Percentiles rank a stretch among this genome's conserved stretches.
Conservation (phyloP, 2,113 vertebrate genomes). For the Ia io region DNA sequence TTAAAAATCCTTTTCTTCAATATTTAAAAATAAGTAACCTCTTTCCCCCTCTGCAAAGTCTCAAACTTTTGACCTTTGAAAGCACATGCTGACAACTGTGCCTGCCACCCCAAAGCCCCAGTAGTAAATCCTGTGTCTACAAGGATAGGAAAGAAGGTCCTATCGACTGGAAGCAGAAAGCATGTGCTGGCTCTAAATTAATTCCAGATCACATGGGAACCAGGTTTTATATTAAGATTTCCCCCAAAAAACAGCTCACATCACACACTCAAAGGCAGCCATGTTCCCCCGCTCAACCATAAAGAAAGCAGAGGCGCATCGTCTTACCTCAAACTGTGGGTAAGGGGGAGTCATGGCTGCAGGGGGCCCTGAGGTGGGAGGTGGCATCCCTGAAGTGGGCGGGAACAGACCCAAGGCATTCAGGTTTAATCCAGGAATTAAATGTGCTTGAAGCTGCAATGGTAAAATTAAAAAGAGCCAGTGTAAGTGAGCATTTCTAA, state of each 20-base stretch:
- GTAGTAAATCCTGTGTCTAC: neutral
- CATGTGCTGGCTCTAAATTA: neutral
- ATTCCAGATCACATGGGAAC: neutral
- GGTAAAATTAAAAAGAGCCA: conserved; percentile 53
- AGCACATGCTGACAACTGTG: neutral
- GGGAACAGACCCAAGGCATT: conserved; percentile 98
- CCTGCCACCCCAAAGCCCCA: neutral
- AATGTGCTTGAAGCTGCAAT: conserved; percentile 97
- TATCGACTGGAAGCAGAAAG: neutral
- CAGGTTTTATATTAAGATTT: neutral
- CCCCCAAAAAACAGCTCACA: neutral
- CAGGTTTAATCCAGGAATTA: conserved; percentile 98
- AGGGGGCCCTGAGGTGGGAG: conserved; percentile 90
- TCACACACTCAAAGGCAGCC: neutral
- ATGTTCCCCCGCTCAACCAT: neutral
- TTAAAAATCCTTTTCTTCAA: conserved; percentile 4
- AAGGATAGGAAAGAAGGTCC: neutral
- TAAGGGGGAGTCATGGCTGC: conserved; percentile 90
- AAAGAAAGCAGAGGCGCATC: neutral
- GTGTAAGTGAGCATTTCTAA: neutral
- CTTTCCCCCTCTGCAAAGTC: neutral
- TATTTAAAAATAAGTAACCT: neutral
- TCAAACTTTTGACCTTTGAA: neutral
- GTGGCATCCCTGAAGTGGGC: conserved; percentile 91
- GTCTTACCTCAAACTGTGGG: conserved; percentile 94